Conservation (phyloP, 1,140 invertebrate genomes). For the Geopemphigus sp. region DNA sequence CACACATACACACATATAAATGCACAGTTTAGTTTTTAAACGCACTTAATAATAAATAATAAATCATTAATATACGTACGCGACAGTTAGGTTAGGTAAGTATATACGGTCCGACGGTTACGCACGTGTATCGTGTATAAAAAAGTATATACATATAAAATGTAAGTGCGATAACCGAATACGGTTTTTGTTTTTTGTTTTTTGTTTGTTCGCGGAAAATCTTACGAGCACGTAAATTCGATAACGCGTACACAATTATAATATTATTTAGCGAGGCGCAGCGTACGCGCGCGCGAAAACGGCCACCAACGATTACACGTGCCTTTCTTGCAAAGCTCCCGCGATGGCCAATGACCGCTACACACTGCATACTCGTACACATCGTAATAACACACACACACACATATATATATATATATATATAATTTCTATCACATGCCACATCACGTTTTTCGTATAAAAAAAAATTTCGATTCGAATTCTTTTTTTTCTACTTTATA, state of each 20-base stretch:
- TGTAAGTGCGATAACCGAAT: background rate
- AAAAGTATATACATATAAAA: background rate
- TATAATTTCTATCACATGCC: background rate
- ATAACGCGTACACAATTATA: background rate
- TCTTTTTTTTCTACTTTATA: too few relatives aligned
- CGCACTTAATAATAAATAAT: too few relatives aligned
- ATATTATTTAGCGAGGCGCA: background rate
- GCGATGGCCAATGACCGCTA: slow-evolving; percentile 3
- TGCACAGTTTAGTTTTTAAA: too few relatives aligned
- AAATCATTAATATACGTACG: too few relatives aligned
- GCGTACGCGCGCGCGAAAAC: background rate
- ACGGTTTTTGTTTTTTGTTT: background rate
- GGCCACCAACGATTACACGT: background rate
- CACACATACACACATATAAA: too few relatives aligned
- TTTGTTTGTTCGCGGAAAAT: background rate
- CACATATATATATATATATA: background rate
- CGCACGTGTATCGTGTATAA: background rate
- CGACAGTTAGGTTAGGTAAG: too few relatives aligned
- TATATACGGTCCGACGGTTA: background rate
- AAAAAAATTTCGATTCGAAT: too few relatives aligned
- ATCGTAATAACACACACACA: too few relatives aligned
- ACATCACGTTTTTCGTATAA: too few relatives aligned
- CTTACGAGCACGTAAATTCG: slow-evolving; percentile 21
- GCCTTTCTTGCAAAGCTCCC: slow-evolving; percentile 1
- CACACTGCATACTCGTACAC: background rate